Conservation (phyloP, 1,140 invertebrate species). For the Philotrypesis tridentata region DNA sequence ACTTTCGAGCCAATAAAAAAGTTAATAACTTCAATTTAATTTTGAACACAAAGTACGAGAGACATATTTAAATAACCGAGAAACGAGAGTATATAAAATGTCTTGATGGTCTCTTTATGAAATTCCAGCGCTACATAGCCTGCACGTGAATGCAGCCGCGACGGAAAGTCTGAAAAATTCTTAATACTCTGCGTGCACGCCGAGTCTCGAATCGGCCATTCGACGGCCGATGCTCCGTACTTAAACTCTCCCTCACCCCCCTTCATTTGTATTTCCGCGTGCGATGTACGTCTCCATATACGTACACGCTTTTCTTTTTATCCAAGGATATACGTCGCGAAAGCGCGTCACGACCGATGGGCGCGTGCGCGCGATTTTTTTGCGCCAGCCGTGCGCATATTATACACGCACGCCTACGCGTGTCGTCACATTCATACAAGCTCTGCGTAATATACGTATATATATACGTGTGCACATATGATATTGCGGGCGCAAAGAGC, state of each 20-base stretch:
- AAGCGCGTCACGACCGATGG: not conserved
- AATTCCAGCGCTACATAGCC: not conserved
- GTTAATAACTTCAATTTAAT: no score
- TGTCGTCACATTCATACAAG: conserved; percentile 43
- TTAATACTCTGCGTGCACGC: not conserved
- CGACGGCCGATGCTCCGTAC: not conserved
- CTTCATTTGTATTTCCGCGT: not conserved
- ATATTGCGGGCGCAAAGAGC: not conserved
- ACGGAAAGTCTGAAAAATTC: conserved; percentile 12
- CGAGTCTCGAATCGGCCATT: not conserved
- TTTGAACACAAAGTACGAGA: not conserved
- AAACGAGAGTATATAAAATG: not conserved
- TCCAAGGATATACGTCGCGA: not conserved
- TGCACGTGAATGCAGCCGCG: conserved; percentile 8
- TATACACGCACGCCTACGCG: not conserved
- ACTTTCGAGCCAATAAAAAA: no score
- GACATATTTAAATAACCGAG: no score
- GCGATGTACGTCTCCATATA: not conserved
- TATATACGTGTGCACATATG: not conserved
- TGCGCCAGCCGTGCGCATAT: not conserved
- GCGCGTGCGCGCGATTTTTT: conserved; percentile 33
- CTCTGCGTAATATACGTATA: not conserved
- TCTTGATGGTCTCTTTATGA: not conserved
- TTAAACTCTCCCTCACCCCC: no score
- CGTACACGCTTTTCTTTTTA: no score